Evolutionary conservation across 30 jellyfish, hydroid and myxozoan species (phyloP).

Genomic region (Aurelia sp.): DNA sequence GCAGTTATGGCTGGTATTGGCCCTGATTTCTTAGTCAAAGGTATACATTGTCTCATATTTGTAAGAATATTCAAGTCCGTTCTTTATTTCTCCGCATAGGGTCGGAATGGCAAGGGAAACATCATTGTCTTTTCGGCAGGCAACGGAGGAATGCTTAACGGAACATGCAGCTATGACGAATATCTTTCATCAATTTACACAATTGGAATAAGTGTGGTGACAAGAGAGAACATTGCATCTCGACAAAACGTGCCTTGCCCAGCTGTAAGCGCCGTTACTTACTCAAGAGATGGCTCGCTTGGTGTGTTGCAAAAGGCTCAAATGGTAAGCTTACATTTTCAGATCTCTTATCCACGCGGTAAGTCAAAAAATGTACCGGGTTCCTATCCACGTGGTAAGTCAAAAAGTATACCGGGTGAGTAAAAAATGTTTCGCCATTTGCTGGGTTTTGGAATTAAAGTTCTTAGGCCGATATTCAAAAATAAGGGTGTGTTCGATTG

Average conservation of each 20-base stretch:
- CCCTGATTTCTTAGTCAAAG: too few species aligned
- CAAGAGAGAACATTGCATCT: constrained; percentile 13
- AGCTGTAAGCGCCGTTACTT: constrained; percentile 49
- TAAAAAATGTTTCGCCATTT: too few species aligned
- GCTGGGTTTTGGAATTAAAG: too few species aligned
- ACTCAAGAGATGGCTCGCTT: constrained; percentile 37
- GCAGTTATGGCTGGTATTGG: too few species aligned
- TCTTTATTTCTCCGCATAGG: constrained; percentile 5
- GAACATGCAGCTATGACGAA: constrained; percentile 48
- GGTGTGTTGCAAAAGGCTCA: constrained; percentile 1
- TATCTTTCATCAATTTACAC: constrained; percentile 42
- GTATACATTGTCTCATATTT: too few species aligned
- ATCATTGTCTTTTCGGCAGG: constrained; percentile 60
- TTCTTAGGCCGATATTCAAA: too few species aligned
- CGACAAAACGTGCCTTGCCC: constrained; percentile 21
- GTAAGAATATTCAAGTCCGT: background rate
- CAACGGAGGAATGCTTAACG: constrained; percentile 48
- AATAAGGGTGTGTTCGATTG: too few species aligned
- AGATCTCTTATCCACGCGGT: too few species aligned
- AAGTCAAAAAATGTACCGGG: too few species aligned
- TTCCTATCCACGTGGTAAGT: too few species aligned
- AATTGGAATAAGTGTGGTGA: constrained; percentile 42
- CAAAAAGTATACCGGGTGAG: too few species aligned
- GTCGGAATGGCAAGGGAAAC: constrained; percentile 69
- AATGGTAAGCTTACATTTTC: constrained; percentile 38